Percentiles rank a stretch among this genome's conserved stretches.
These are phyloP conservation scores for Scalopus aquaticus DNA, from an alignment of 2,113 vertebrate genomes.

Conservation along the genomic window DNA sequence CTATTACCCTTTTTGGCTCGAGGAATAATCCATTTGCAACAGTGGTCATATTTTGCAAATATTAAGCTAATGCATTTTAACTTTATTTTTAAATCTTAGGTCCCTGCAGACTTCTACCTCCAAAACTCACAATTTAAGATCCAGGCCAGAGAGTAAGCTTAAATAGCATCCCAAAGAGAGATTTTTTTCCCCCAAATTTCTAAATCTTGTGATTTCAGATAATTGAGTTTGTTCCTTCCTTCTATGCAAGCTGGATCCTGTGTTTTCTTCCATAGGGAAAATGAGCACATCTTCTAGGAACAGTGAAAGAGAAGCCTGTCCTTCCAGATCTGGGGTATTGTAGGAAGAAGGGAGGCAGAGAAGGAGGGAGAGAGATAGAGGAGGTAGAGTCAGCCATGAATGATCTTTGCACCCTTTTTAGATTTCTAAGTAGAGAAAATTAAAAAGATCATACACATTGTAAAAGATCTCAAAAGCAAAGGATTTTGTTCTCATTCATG, in stretches of 20 bases:
- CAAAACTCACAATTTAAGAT: not conserved
- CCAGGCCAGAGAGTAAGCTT: not conserved
- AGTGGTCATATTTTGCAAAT: not conserved
- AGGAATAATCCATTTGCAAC: not conserved
- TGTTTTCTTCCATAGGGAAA: not conserved
- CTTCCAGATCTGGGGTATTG: not conserved
- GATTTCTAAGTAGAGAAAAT: not conserved
- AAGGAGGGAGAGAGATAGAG: not conserved
- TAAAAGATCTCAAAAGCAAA: not conserved
- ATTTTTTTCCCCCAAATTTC: not conserved
- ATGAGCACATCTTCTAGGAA: not conserved
- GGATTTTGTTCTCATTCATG: not conserved
- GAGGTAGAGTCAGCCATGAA: not conserved
- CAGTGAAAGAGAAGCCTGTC: not conserved
- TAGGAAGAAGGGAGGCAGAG: not conserved
- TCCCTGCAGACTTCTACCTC: not conserved
- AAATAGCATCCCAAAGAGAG: not conserved
- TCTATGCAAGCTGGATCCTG: too few relatives aligned
- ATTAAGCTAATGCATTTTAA: not conserved
- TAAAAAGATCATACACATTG: not conserved
- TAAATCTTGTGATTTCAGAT: not conserved
- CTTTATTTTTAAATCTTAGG: not conserved
- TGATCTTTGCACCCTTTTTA: not conserved
- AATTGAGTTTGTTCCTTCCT: not conserved
- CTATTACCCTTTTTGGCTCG: not conserved